phyloP scores from a whole-genome alignment of 2,797 vertebrate species.

The Eulemur coronatus region DNA sequence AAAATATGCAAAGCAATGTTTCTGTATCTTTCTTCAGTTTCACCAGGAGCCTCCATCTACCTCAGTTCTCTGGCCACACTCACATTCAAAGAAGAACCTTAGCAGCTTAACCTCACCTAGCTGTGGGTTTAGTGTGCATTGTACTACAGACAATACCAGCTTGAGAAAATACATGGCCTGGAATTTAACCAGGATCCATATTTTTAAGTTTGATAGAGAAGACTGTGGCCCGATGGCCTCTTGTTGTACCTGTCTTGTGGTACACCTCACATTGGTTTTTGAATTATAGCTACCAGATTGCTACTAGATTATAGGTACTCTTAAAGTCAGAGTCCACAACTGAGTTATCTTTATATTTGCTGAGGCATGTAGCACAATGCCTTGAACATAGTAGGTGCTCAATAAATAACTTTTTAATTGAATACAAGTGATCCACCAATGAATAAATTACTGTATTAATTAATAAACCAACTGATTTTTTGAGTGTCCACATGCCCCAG shows the following conservation, averaged over 20 bases:
- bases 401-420: background rate
- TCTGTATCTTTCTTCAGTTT: background rate
- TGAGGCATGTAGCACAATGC: background rate
- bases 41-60: too few relatives aligned
- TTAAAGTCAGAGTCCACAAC: background rate
- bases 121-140: background rate
- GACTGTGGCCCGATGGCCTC: background rate
- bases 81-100: background rate
- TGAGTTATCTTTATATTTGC: background rate
- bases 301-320: background rate
- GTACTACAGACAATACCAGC: background rate
- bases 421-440: background rate
- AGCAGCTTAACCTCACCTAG: background rate
- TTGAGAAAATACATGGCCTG: background rate
- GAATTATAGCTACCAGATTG: background rate
- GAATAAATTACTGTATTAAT: background rate
- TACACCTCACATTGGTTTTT: background rate
- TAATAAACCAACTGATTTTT: background rate
- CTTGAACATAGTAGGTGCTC: background rate
- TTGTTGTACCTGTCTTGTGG: background rate
- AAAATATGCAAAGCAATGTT: background rate
- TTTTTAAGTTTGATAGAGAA: slow-evolving; percentile 12
- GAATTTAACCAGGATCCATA: background rate
- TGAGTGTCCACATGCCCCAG: background rate
- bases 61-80: background rate